Percentiles rank a stretch among this genome's conserved stretches.
These are phyloP conservation scores for Uria aalge DNA, from an alignment of 2,113 vertebrate species.

Conservation along the genomic window DNA sequence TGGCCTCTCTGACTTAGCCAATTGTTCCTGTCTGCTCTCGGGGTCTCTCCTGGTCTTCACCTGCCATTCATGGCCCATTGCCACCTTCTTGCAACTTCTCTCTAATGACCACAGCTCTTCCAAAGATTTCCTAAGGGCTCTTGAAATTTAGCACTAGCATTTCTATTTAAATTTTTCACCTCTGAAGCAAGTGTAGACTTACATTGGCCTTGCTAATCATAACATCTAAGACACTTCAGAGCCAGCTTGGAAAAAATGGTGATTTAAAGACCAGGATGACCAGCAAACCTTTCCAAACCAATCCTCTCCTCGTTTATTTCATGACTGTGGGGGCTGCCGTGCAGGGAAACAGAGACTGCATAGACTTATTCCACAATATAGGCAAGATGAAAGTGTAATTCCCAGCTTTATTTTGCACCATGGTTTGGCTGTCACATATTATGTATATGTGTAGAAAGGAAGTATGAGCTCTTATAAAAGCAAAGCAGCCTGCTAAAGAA, in stretches of 20 bases:
- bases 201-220: not conserved
- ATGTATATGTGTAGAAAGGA: not conserved
- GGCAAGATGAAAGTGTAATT: not conserved
- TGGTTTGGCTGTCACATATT: not conserved
- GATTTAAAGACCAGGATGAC: not conserved
- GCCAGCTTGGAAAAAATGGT: not conserved
- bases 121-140: conserved; percentile 24
- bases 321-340: not conserved
- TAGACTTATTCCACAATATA: not conserved
- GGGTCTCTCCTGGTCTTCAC: conserved; percentile 39
- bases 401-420: not conserved
- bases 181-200: conserved; percentile 27
- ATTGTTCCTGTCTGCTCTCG: conserved; percentile 17
- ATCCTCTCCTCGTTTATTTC: not conserved
- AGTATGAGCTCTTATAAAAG: not conserved
- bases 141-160: not conserved
- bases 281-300: not conserved
- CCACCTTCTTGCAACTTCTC: conserved; percentile 7
- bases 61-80: conserved; percentile 9
- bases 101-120: not conserved
- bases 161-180: conserved; percentile 26
- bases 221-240: not conserved
- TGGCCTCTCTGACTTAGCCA: conserved; percentile 5
- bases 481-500: not conserved
- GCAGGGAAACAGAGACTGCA: not conserved